Evolutionary conservation across 1,140 invertebrate species (phyloP).

Genomic region (Drosophila littoralis): DNA sequence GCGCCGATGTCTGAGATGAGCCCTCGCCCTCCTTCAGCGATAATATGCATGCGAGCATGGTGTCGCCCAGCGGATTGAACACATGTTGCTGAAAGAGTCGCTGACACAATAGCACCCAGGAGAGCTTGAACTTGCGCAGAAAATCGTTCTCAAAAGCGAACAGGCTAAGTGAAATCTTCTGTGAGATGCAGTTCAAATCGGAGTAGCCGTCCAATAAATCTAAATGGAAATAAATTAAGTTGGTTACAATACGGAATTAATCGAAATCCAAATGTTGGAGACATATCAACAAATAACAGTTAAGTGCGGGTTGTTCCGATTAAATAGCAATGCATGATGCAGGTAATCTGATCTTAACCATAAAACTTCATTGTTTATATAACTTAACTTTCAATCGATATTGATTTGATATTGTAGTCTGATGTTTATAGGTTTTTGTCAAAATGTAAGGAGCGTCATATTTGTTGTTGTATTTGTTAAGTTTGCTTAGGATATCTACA

Average conservation of each 20-base stretch:
- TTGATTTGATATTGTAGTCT: neutral
- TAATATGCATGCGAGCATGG: conserved; percentile 80
- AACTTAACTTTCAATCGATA: no score
- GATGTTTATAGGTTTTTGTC: no score
- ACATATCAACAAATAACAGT: neutral
- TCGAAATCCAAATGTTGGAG: neutral
- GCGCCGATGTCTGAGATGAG: conserved; percentile 63
- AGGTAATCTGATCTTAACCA: neutral
- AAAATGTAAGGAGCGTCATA: no score
- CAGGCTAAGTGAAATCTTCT: conserved; percentile 77
- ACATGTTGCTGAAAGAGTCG: conserved; percentile 84
- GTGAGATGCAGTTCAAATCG: conserved; percentile 77
- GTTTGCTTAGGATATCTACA: no score
- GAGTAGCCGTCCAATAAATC: conserved; percentile 83
- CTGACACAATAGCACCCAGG: conserved; percentile 82
- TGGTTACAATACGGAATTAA: neutral
- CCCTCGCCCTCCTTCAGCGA: conserved; percentile 74
- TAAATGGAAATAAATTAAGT: conserved; percentile 33
- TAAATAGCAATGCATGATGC: neutral
- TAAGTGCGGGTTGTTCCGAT: neutral
- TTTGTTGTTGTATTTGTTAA: neutral
- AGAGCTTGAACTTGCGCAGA: conserved; percentile 79
- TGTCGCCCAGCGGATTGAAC: conserved; percentile 73
- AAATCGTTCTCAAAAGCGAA: conserved; percentile 83
- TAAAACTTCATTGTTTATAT: neutral